A percentile compares a stretch with the other conserved stretches of the same genome.
Evolutionary conservation across 35 echinoderm and acorn worm genomes (phyloP).

Genomic region (Amphiura filiformis): DNA sequence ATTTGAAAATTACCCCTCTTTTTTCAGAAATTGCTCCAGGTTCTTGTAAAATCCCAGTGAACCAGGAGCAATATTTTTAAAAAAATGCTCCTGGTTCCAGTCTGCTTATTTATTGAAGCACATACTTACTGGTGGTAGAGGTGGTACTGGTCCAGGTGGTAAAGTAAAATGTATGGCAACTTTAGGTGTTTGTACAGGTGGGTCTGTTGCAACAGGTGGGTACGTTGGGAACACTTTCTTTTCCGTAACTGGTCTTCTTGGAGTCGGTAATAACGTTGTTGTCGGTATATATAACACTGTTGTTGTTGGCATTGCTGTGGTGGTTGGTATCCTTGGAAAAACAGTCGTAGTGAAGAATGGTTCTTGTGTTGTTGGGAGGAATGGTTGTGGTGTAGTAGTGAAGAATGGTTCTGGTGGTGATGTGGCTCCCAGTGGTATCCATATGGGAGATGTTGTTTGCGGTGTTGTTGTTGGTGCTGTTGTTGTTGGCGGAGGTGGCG

Average conservation of each 20-base stretch:
- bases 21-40: no score
- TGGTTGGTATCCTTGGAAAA: neutral
- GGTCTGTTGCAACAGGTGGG: neutral
- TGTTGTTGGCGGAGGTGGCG: slow-evolving; percentile 2
- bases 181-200: neutral
- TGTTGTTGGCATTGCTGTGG: neutral
- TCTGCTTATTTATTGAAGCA: no score
- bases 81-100: no score
- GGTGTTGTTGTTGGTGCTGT: slow-evolving; percentile 1
- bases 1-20: no score
- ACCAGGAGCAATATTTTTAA: no score
- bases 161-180: neutral
- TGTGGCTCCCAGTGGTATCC: neutral
- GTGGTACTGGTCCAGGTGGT: neutral
- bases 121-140: neutral
- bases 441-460: neutral
- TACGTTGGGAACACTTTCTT: neutral
- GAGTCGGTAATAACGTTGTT: neutral
- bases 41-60: no score
- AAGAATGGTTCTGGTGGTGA: neutral
- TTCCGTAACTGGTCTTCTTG: neutral
- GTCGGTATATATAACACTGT: neutral
- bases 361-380: neutral
- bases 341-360: no score
- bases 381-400: neutral